A percentile compares a stretch with the other conserved stretches of the same genome.
These are phyloP conservation scores for Pseudachorutes palmiensis DNA, from an alignment of 1,140 invertebrate species.

Conservation along the genomic window DNA sequence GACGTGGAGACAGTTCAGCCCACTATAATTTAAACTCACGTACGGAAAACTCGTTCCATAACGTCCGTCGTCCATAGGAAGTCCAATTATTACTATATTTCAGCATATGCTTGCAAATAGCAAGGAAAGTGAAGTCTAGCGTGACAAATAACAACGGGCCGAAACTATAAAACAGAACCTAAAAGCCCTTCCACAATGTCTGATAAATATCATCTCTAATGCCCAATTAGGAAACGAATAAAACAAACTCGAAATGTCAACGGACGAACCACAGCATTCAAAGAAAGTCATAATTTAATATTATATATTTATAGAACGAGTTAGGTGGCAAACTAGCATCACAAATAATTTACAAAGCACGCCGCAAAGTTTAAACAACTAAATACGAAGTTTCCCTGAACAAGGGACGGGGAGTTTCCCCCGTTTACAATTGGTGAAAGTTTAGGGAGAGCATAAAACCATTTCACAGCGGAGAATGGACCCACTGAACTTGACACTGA, in stretches of 20 bases:
- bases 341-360: no score
- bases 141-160: slow-evolving; percentile 5
- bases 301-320: no score
- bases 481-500: no score
- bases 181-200: neutral
- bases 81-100: slow-evolving; percentile 10
- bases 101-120: neutral
- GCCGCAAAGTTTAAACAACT: no score
- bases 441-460: no score
- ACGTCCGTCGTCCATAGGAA: neutral
- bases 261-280: neutral
- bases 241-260: neutral
- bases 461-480: no score
- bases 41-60: neutral
- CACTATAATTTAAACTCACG: slow-evolving; percentile 2
- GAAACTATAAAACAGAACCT: neutral
- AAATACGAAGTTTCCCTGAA: no score
- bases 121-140: slow-evolving; percentile 6
- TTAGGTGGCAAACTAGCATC: no score
- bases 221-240: slow-evolving; percentile 1
- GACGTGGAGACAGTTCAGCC: slow-evolving; percentile 10
- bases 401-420: no score
- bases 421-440: no score
- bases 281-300: no score
- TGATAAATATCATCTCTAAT: slow-evolving; percentile 1